Base-by-base conservation (phyloP, 2,797 vertebrate species). In the Cuculus canorus region DNA sequence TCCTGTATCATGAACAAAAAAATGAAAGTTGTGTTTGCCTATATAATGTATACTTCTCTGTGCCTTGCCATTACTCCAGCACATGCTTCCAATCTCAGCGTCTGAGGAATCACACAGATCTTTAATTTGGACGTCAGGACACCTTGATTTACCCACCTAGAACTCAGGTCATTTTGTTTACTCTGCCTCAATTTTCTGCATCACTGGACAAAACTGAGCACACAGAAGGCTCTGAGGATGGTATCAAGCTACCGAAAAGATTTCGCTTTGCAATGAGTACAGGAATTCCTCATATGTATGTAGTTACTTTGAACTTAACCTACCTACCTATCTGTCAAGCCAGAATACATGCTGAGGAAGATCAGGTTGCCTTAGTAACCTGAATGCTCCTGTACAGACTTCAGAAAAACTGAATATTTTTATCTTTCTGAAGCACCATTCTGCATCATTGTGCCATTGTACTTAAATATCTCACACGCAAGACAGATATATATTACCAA, bases 291-390 rank as follows among this genome's bases (percentile, higher is more conserved):
- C 53, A 9, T 30, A 21, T 11, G 4, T 69, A 45, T 68, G 45
- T 23, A 82, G 56, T 45, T 70, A 28, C 69, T 91, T 66, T 56
- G 66, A 86, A 56, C 72, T 43, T 84, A 88, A 90, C 63, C 82
- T 90, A 81, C 79, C 86, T 84, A n/a, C 52, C 69, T 75, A 50
- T 75, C 80, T 50, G 50, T 77, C 68, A 73, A 86, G 41, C 45
- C 83, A 77, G 91, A 92, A 87, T 45, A 73, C 71, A 68, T 14
- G 43, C 68, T 84, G 84, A 72, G 70, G 80, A 97, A 79, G 88
- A 91, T 43, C 64, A 75, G 73, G 92, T 90, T 97, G 94, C 95
- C 94, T 91, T 94, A 96, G 93, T 95, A 96, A 97, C 91, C 63
- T 5, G 14, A 54, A 70, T 45, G 82, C 80, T 63, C 70, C 53